Evolutionary conservation across 2,888 invertebrate genomes (phyloP), one percentile per base, ranked within the genome.

Genomic region (Merodon equestris): DNA sequence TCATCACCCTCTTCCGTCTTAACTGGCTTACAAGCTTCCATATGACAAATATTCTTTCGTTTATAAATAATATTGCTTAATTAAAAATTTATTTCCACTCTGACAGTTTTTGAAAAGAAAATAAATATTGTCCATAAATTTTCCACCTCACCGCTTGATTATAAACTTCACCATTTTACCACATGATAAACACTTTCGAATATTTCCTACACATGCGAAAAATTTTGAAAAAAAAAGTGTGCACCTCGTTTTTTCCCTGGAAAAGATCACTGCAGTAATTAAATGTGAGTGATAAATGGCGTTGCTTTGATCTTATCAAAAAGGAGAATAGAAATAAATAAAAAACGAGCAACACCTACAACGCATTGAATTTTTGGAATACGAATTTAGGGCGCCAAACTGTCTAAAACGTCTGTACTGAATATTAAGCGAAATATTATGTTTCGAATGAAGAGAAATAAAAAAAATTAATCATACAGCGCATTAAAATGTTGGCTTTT

Each of bases 321-420:
- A 67, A 50, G 48, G 40, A 45, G 40, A 14, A 27, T 50, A 12
- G 14, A 66, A 76, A 66, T 19, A 45, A 51, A 50, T 27, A 48
- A 50, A 60, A 14, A 9, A 66, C 66, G 64, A 47, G 36, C 48
- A 50, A 44, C 56, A 66, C 50, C n/a, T 44, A 47, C 9, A 44
- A 42, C 18, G 18, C 51, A 42, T 10, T 18, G 38, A 9, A 68
- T 53, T n/a, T 63, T 27, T 54, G 56, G 48, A 2, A 50, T 60
- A 66, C 27, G 45, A 77, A 67, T 67, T 64, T 58, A 70, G 79
- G 74, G 79, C 79, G 79, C 79, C 79, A 60, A 79, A 64, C 68
- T 38, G 79, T 79, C 79, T 79, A 58, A 73, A 68, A 50, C 42
- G 10, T 17, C 44, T 19, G 58, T 57, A 17, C 19, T 54, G 38